These are phyloP conservation scores for Brachionus manjavacas DNA, from an alignment of 1,140 invertebrate species.

Conservation along the genomic window DNA sequence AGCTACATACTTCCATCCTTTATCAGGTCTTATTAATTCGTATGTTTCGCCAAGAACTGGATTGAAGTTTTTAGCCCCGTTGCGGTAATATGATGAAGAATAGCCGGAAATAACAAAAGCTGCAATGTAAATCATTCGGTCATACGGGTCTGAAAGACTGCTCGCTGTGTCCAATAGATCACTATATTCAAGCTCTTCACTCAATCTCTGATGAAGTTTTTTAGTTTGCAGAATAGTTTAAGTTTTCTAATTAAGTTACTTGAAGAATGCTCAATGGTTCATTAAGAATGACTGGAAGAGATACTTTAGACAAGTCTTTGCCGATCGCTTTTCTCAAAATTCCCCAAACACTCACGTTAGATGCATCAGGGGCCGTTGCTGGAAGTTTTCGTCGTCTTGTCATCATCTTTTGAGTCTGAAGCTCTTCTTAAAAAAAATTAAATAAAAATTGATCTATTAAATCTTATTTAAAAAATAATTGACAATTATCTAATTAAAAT, in stretches of 20 bases:
- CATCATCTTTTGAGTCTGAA: conserved; percentile 52
- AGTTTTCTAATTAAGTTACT: not conserved
- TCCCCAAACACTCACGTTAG: conserved; percentile 73
- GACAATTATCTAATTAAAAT: conserved; percentile 12
- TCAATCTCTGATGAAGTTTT: conserved; percentile 47
- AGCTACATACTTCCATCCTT: conserved; percentile 70
- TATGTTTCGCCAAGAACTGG: conserved; percentile 56
- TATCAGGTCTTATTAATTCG: conserved; percentile 69
- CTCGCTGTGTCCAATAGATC: conserved; percentile 54
- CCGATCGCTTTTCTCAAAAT: conserved; percentile 72
- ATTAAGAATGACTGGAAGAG: conserved; percentile 57
- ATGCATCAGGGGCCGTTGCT: conserved; percentile 66
- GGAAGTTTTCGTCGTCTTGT: conserved; percentile 70
- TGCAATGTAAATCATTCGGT: conserved; percentile 64
- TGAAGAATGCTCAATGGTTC: conserved; percentile 55
- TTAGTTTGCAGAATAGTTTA: conserved; percentile 45
- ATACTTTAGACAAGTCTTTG: conserved; percentile 61
- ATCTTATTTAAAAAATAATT: not conserved
- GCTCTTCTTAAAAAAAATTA: conserved; percentile 14
- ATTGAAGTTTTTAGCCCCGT: conserved; percentile 56
- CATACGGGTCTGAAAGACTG: conserved; percentile 51
- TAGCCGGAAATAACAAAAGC: conserved; percentile 56
- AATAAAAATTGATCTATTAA: not conserved
- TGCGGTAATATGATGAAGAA: conserved; percentile 53
- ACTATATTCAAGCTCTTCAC: conserved; percentile 58